Evolutionary conservation across 2,113 vertebrate species (phyloP).

Genomic region (Scopus umbretta): DNA sequence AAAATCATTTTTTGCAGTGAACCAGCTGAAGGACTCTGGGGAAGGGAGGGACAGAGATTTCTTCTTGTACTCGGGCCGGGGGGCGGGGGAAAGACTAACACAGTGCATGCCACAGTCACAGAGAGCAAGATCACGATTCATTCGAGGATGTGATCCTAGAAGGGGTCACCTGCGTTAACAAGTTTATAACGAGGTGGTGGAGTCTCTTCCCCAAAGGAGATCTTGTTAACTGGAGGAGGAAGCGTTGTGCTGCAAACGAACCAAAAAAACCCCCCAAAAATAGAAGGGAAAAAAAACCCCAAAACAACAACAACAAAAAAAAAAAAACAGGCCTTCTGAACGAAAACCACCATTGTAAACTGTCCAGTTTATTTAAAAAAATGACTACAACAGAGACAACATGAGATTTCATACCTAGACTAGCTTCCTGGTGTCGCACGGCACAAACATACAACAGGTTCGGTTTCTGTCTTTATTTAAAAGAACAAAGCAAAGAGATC

Average conservation of each 20-base stretch:
- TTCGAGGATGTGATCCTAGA: conserved; percentile 64
- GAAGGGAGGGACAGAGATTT: conserved; percentile 41
- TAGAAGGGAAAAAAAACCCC: neutral
- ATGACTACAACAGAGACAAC: conserved; percentile 84
- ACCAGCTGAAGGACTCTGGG: conserved; percentile 49
- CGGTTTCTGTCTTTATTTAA: conserved; percentile 66
- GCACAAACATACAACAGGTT: conserved; percentile 77
- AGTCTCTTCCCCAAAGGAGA: conserved; percentile 51
- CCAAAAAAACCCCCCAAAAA: neutral
- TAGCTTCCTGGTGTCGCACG: conserved; percentile 76
- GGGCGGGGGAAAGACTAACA: conserved; percentile 47
- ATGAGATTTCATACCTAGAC: conserved; percentile 81
- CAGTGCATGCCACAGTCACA: conserved; percentile 64
- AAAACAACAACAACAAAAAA: too few relatives aligned
- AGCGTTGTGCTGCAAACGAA: conserved; percentile 48
- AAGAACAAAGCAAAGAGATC: conserved; percentile 80
- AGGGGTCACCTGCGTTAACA: conserved; percentile 59
- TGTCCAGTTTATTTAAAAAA: conserved; percentile 86
- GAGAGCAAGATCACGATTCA: conserved; percentile 59
- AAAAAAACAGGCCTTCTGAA: conserved; percentile 64
- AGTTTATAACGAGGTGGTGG: conserved; percentile 52
- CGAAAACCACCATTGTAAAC: conserved; percentile 84
- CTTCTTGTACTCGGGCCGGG: conserved; percentile 37
- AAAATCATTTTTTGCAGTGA: neutral
- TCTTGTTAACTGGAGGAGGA: conserved; percentile 58